A percentile compares a stretch with the other conserved stretches of the same genome.
phyloP scores from a whole-genome alignment of 2,797 vertebrate genomes.

The Hipposideros larvatus region DNA sequence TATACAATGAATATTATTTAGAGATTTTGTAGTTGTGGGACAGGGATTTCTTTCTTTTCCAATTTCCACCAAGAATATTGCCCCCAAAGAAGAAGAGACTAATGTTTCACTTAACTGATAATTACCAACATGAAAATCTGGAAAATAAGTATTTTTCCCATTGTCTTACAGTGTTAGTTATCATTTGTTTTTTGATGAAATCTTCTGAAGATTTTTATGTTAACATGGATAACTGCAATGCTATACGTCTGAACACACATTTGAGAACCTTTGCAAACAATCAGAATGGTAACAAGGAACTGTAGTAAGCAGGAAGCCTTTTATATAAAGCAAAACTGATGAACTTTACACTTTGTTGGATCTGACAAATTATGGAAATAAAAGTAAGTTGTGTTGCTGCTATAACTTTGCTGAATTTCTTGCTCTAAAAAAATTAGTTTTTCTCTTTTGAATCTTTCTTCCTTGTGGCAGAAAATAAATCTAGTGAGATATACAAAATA shows the following conservation, averaged over 20 bases:
- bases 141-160: not conserved
- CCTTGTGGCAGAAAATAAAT: constrained; percentile 32
- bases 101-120: constrained; percentile 29
- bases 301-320: not conserved
- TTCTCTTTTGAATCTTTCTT: not conserved
- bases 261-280: not conserved
- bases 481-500: not conserved
- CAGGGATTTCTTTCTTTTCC: not conserved
- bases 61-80: constrained; percentile 24
- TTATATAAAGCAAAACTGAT: not conserved
- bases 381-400: not conserved
- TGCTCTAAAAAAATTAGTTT: constrained; percentile 6
- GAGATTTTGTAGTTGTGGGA: not conserved
- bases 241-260: not conserved
- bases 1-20: constrained; percentile 53
- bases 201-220: not conserved
- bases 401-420: not conserved
- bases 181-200: constrained; percentile 40
- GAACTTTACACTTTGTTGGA: not conserved
- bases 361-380: not conserved
- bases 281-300: not conserved
- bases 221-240: not conserved
- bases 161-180: constrained; percentile 17
- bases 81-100: not conserved
- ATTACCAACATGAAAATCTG: not conserved